Conservation (phyloP, 2,888 invertebrate species). For the Tetropium fuscum region DNA sequence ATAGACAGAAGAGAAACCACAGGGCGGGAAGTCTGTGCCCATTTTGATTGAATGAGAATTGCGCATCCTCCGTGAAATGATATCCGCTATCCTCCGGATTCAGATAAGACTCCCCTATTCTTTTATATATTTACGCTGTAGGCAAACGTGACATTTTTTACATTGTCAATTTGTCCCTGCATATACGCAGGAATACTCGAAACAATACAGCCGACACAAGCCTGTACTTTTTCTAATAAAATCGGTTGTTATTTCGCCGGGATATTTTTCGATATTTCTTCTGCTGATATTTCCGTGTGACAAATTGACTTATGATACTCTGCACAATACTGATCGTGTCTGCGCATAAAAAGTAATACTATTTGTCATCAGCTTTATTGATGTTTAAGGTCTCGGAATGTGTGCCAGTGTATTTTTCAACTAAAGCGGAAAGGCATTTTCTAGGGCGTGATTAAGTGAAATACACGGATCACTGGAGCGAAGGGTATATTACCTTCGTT, state of each 20-base stretch:
- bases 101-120: conserved; percentile 58
- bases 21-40: conserved; percentile 53
- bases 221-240: conserved; percentile 14
- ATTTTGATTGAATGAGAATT: conserved; percentile 63
- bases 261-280: conserved; percentile 11
- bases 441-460: background rate
- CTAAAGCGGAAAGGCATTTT: background rate
- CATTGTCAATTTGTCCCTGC: conserved; percentile 54
- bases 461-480: too few species aligned
- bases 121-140: conserved; percentile 47
- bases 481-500: too few species aligned
- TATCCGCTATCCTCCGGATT: conserved; percentile 58
- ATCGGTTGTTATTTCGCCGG: conserved; percentile 7
- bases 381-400: conserved; percentile 10
- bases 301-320: conserved; percentile 21
- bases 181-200: conserved; percentile 33
- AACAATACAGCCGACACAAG: conserved; percentile 32
- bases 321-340: conserved; percentile 19
- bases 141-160: conserved; percentile 58
- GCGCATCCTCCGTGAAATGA: conserved; percentile 63
- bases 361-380: conserved; percentile 25
- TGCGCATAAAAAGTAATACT: conserved; percentile 17
- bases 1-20: conserved; percentile 48
- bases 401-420: conserved; percentile 21
- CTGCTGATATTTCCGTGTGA: conserved; percentile 3